Conservation (phyloP, 2,888 invertebrate species). For the Lepidocyrtoides sp. region DNA sequence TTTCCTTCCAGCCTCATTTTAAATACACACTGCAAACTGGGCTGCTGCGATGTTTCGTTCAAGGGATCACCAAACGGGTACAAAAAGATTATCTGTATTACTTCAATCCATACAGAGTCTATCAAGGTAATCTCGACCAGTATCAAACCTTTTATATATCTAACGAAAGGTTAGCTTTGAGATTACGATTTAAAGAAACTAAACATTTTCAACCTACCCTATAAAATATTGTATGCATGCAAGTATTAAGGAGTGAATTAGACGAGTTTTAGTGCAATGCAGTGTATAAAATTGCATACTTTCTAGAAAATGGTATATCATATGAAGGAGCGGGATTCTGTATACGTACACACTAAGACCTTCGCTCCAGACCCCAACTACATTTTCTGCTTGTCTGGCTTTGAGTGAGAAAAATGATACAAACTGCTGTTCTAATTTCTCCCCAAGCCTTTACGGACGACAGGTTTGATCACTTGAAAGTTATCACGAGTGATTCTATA, state of each 20-base stretch:
- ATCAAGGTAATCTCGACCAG: no score
- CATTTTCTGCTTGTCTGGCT: no score
- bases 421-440: no score
- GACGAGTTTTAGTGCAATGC: no score
- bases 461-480: constrained; percentile 78
- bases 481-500: constrained; percentile 77
- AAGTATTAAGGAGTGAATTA: no score
- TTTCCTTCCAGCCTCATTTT: constrained; percentile 77
- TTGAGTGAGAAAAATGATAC: no score
- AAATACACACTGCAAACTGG: constrained; percentile 81
- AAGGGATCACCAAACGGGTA: constrained; percentile 70
- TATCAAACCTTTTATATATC: no score
- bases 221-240: neutral
- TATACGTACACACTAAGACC: no score
- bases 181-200: no score
- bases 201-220: neutral
- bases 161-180: no score
- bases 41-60: constrained; percentile 77
- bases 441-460: constrained; percentile 81
- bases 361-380: no score
- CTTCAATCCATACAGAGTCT: constrained; percentile 81
- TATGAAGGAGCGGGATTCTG: no score
- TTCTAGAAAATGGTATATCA: neutral
- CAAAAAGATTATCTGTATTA: constrained; percentile 79
- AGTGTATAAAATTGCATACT: neutral